Conservation (phyloP, 2,888 invertebrate species). For the Lycocerus yunnanus region DNA sequence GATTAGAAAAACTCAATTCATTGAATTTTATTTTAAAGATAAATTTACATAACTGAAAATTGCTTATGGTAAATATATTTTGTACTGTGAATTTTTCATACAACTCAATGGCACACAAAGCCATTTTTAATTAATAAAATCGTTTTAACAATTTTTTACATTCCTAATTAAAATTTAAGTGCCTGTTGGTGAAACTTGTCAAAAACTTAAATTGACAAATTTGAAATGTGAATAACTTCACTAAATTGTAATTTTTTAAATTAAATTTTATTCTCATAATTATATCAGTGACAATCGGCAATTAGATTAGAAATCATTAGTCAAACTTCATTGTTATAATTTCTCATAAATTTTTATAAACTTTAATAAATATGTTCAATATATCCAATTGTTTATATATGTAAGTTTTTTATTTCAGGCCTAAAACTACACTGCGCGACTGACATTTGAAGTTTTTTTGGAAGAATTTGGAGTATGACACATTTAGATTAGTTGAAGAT, state of each 20-base stretch:
- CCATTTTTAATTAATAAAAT: constrained; percentile 10
- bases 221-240: constrained; percentile 37
- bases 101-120: constrained; percentile 11
- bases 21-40: background rate
- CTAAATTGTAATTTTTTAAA: constrained; percentile 30
- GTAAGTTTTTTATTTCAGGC: constrained; percentile 54
- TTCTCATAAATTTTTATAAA: constrained; percentile 46
- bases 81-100: constrained; percentile 19
- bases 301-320: constrained; percentile 37
- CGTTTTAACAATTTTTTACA: constrained; percentile 23
- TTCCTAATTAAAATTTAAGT: constrained; percentile 41
- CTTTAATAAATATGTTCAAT: constrained; percentile 48
- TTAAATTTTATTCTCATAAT: constrained; percentile 12
- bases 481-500: constrained; percentile 57
- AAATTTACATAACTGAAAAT: background rate
- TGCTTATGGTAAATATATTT: background rate
- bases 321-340: constrained; percentile 46
- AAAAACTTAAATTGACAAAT: constrained; percentile 42
- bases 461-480: constrained; percentile 56
- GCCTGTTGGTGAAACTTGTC: constrained; percentile 40
- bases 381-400: constrained; percentile 52
- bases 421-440: constrained; percentile 55
- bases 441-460: constrained; percentile 58
- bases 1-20: too few relatives aligned
- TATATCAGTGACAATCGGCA: constrained; percentile 44